phyloP scores from a whole-genome alignment of 2,113 vertebrate species.

The Manacus vitellinus region DNA sequence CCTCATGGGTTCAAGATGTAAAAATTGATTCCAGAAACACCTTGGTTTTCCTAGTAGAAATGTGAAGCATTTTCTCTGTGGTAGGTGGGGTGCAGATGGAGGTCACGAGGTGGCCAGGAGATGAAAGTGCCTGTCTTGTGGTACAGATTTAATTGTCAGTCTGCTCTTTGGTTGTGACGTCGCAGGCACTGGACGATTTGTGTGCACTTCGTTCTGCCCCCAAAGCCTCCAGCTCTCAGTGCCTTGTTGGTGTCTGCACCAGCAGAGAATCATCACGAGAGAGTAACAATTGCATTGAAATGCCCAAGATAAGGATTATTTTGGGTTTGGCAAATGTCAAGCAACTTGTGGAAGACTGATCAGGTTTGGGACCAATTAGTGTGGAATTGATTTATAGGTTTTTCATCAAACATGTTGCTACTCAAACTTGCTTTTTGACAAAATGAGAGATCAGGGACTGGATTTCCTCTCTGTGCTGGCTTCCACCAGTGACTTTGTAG shows the following conservation, averaged over 20 bases:
- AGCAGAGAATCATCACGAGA: not conserved
- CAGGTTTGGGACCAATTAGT: not conserved
- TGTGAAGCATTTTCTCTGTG: not conserved
- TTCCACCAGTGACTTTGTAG: not conserved
- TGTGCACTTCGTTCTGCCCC: not conserved
- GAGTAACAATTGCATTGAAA: not conserved
- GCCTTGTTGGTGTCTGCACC: not conserved
- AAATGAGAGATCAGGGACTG: fast-evolving
- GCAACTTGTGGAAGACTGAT: not conserved
- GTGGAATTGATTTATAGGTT: not conserved
- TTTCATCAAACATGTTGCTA: not conserved
- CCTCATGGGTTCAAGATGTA: not conserved
- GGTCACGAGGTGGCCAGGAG: not conserved
- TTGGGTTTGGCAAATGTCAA: not conserved
- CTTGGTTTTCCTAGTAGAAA: not conserved
- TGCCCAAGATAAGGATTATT: not conserved
- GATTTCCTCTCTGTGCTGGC: not conserved
- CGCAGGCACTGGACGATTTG: not conserved
- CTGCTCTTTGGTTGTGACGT: not conserved
- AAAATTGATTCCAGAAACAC: not conserved
- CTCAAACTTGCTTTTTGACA: not conserved
- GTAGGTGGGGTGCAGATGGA: not conserved
- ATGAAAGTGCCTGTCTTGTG: not conserved
- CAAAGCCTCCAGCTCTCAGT: not conserved
- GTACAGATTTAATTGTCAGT: not conserved